Percentiles rank a stretch among this genome's conserved stretches.
Evolutionary conservation across 2,888 invertebrate species (phyloP).

Genomic region (Schizaphis graminum): DNA sequence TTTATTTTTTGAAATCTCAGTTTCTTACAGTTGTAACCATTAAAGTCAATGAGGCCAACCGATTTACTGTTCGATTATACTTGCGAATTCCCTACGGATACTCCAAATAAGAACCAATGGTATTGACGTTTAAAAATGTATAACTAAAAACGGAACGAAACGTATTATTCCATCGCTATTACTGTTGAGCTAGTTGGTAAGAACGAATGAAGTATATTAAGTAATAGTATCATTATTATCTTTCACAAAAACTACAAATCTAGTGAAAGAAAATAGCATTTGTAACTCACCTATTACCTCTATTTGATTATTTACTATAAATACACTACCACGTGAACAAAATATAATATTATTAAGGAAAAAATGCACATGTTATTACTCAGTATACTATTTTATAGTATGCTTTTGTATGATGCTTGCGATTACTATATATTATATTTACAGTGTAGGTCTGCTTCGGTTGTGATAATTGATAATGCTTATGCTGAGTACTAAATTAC

Average conservation of each 20-base stretch:
- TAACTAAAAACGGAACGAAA: slow-evolving; percentile 16
- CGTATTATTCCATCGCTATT: not conserved
- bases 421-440: no score
- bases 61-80: slow-evolving; percentile 42
- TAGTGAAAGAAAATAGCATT: not conserved
- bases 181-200: not conserved
- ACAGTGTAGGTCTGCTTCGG: not conserved
- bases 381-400: not conserved
- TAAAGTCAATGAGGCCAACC: not conserved
- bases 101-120: not conserved
- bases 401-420: no score
- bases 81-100: not conserved
- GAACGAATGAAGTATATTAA: not conserved
- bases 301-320: not conserved
- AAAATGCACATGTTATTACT: not conserved
- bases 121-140: slow-evolving; percentile 59
- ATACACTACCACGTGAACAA: not conserved
- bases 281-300: not conserved
- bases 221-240: not conserved
- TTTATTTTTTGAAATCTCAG: not conserved
- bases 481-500: not conserved
- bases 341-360: not conserved
- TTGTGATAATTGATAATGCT: not conserved
- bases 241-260: not conserved
- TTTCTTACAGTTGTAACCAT: not conserved